Evolutionary conservation across 2,113 vertebrate genomes (phyloP).

Genomic region (Hydropotes inermis): DNA sequence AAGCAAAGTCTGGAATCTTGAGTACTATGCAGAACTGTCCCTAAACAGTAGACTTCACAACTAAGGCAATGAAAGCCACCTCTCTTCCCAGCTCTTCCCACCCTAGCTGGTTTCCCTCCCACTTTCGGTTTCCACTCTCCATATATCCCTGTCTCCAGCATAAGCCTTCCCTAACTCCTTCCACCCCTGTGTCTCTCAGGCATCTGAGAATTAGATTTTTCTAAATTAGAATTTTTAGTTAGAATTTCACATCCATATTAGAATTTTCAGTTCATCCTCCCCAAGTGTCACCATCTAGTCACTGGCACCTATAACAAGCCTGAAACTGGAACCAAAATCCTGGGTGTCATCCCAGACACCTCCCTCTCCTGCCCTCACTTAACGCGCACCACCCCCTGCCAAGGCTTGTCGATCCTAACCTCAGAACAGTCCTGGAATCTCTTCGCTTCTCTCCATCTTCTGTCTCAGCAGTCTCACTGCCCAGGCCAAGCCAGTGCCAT

Average conservation of each 20-base stretch:
- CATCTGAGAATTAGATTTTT: neutral
- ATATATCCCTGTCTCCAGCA: neutral
- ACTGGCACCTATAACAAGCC: neutral
- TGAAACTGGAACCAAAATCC: neutral
- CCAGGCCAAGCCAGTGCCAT: neutral
- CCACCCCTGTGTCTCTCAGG: neutral
- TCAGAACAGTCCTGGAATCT: neutral
- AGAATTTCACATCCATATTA: neutral
- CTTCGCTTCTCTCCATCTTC: neutral
- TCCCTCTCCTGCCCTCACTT: neutral
- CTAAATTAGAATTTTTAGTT: too few relatives aligned
- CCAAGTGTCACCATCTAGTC: accelerated
- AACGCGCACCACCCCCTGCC: accelerated
- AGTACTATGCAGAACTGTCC: neutral
- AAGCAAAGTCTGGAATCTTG: neutral
- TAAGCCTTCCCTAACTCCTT: neutral
- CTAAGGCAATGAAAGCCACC: neutral
- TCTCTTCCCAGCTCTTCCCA: neutral
- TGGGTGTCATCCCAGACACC: neutral
- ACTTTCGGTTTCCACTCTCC: neutral
- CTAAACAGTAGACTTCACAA: neutral
- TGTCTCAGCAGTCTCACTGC: neutral
- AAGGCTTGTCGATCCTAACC: neutral
- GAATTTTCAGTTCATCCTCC: neutral
- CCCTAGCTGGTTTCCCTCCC: neutral